Base-by-base conservation (phyloP, 2,113 vertebrate genomes). In the Pterocles burchelli region DNA sequence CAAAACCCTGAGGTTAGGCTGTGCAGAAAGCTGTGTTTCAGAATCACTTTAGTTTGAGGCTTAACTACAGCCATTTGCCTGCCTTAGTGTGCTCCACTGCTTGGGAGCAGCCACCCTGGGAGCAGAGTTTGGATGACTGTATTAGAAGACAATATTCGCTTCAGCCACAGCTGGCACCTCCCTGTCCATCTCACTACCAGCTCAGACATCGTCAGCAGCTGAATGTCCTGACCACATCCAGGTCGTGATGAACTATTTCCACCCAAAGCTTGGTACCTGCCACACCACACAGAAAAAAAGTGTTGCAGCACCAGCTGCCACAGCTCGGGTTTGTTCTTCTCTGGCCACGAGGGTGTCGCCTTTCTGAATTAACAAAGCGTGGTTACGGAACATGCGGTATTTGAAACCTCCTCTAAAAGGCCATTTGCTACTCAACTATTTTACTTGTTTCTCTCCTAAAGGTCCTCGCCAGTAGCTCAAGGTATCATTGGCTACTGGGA, bases 171-270 rank as follows among this genome's bases (percentile, higher is more conserved):
- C 31, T 0, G 0, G 29, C 17, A 34, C 20, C 33, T 63, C 45
- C 21, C 13, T 57, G 74, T 41, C 72, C 67, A 29, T 18, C 55
- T 58, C 43, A 10, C 28, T 20, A 46, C 62, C 36, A 62, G 17
- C 29, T 46, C 28, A 26, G 55, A 49, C 10, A 51, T 7, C 28
- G 62, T 4, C 45, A 63, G 15, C 19, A 29, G 13, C 43, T 11
- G 11, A 62, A 9, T 36, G 52, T 83, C 6, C 1, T 0, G 1
- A 20, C 10, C 49, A 11, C 24, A n/a, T 49, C 26, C 29, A n/a
- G 13, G 26, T 13, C 18, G 31, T 16, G 36, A 9, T 54, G 26
- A 81, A 33, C 11, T 18, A 8, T 28, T 59, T 65, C 52, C 46
- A 29, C 38, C 12, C 65, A 45, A 77, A 72, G 71, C 24, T 48